phyloP scores from a whole-genome alignment of 2,797 vertebrate genomes.

The Manis javanica region DNA sequence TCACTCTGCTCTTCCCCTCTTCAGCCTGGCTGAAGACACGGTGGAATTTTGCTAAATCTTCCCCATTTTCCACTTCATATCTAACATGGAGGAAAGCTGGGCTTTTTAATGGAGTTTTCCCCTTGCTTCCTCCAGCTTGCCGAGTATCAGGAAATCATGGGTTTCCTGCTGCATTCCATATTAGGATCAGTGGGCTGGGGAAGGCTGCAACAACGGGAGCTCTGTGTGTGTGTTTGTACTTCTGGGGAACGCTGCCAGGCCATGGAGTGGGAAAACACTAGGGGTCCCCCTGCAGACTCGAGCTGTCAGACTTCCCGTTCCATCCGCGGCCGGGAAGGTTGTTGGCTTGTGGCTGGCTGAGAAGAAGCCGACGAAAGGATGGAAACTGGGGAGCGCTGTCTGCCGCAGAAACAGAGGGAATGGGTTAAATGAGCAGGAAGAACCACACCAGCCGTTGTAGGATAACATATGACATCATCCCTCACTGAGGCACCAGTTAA shows the following conservation, averaged over 20 bases:
- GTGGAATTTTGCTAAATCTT: slow-evolving; percentile 82
- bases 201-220: slow-evolving; percentile 91
- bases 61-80: slow-evolving; percentile 84
- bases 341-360: slow-evolving; percentile 56
- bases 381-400: slow-evolving; percentile 9
- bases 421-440: background rate
- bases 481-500: slow-evolving; percentile 66
- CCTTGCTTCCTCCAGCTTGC: slow-evolving; percentile 87
- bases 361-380: background rate
- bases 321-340: slow-evolving; percentile 67
- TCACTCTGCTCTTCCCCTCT: slow-evolving; percentile 65
- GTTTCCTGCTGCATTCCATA: slow-evolving; percentile 93
- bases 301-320: slow-evolving; percentile 86
- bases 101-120: slow-evolving; percentile 86
- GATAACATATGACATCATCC: slow-evolving; percentile 79
- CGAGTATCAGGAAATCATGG: slow-evolving; percentile 92
- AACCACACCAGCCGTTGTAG: slow-evolving; percentile 39
- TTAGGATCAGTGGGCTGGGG: slow-evolving; percentile 91
- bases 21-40: slow-evolving; percentile 77
- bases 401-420: background rate
- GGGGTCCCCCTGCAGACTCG: slow-evolving; percentile 87
- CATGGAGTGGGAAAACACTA: slow-evolving; percentile 87
- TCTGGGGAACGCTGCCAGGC: slow-evolving; percentile 89
- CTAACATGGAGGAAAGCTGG: slow-evolving; percentile 87
- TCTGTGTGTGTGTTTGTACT: slow-evolving; percentile 89